Evolutionary conservation across 2,888 invertebrate species (phyloP).

Genomic region (Seira musarum): DNA sequence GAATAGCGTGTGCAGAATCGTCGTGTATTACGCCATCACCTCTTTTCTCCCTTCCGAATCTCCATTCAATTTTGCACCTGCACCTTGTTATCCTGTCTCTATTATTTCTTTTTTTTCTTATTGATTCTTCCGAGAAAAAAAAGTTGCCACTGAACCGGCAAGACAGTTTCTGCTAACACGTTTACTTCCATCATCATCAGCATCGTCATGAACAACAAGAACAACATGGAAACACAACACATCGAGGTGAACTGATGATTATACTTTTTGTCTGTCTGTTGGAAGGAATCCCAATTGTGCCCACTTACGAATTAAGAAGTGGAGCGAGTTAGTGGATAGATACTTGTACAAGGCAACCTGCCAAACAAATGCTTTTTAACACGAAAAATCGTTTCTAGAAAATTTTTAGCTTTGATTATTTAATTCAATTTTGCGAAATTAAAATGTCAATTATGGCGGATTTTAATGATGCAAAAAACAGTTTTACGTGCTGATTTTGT

Average conservation of each 20-base stretch:
- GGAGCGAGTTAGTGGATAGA: slow-evolving; percentile 29
- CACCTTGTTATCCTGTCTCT: not conserved
- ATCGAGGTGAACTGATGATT: slow-evolving; percentile 16
- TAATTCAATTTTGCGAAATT: too few species aligned
- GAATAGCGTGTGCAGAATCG: too few species aligned
- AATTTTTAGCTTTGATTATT: slow-evolving; percentile 22
- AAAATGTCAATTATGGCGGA: too few species aligned
- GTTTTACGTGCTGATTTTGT: too few species aligned
- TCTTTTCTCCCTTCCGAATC: slow-evolving; percentile 7
- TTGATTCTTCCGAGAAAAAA: not conserved
- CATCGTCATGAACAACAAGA: too few species aligned
- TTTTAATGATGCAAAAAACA: too few species aligned
- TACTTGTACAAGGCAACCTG: not conserved
- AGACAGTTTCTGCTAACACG: too few species aligned
- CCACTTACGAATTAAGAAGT: slow-evolving; percentile 63
- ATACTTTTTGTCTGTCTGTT: slow-evolving; percentile 25
- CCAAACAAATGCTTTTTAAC: not conserved
- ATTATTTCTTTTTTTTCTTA: slow-evolving; percentile 9
- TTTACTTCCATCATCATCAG: too few species aligned
- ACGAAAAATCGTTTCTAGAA: slow-evolving; percentile 24
- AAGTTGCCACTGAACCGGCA: not conserved
- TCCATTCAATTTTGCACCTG: slow-evolving; percentile 24
- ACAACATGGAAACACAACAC: slow-evolving; percentile 7
- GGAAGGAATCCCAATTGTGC: slow-evolving; percentile 55
- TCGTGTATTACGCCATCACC: slow-evolving; percentile 7